These are phyloP conservation scores for Tiliacea citrago DNA, from an alignment of 2,888 invertebrate species.

Conservation along the genomic window DNA sequence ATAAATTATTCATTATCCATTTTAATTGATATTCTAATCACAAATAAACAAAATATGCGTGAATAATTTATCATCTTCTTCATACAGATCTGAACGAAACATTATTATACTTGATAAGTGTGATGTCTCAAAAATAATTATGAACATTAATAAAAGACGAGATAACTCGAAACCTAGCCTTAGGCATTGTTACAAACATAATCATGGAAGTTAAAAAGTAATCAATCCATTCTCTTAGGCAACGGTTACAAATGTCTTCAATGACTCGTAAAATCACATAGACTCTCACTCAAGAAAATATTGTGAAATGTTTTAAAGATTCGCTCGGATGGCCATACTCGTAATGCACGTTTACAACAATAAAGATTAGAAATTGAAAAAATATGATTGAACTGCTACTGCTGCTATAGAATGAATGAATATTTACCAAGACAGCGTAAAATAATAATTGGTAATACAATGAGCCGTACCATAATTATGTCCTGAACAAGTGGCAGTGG, in stretches of 20 bases:
- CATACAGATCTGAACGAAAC: slow-evolving; percentile 44
- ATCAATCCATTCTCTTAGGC: slow-evolving; percentile 89
- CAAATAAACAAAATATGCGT: slow-evolving; percentile 30
- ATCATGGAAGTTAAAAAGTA: slow-evolving; percentile 89
- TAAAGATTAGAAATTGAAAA: slow-evolving; percentile 14
- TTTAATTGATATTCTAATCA: slow-evolving; percentile 34
- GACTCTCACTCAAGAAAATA: slow-evolving; percentile 80
- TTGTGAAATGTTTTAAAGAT: slow-evolving; percentile 83
- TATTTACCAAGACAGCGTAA: too few relatives aligned
- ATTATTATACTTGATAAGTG: slow-evolving; percentile 70
- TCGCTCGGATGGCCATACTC: slow-evolving; percentile 68
- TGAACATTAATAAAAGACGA: slow-evolving; percentile 81
- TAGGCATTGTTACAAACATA: slow-evolving; percentile 83
- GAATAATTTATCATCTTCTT: slow-evolving; percentile 44
- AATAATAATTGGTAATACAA: too few relatives aligned
- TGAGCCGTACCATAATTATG: too few relatives aligned
- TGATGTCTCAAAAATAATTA: slow-evolving; percentile 82
- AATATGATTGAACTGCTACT: background rate
- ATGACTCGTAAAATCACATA: slow-evolving; percentile 86
- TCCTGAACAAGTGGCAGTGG: background rate
- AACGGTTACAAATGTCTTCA: slow-evolving; percentile 87
- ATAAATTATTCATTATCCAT: slow-evolving; percentile 22
- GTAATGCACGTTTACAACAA: slow-evolving; percentile 71
- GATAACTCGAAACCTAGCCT: slow-evolving; percentile 78
- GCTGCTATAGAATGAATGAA: background rate